These are phyloP conservation scores for Erebia palarica DNA, from an alignment of 2,888 invertebrate species.

Conservation along the genomic window DNA sequence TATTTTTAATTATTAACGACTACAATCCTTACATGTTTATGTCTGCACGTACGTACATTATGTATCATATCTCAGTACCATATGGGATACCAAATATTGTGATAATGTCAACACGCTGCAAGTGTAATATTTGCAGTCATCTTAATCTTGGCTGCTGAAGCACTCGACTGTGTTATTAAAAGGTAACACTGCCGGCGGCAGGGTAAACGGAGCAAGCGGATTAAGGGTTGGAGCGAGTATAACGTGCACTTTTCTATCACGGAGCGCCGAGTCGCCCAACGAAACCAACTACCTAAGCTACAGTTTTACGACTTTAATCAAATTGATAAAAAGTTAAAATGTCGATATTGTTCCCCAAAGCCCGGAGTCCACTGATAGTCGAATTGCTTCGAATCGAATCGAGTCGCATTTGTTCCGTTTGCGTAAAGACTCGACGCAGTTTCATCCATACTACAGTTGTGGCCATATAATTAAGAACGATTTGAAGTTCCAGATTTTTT, in stretches of 20 bases:
- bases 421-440: no score
- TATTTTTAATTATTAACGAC: not conserved
- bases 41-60: no score
- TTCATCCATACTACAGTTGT: no score
- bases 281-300: constrained; percentile 50
- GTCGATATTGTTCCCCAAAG: no score
- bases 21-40: no score
- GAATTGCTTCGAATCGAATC: no score
- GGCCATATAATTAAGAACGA: no score
- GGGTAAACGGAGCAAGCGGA: constrained; percentile 54
- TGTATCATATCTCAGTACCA: not conserved
- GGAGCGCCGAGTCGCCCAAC: constrained; percentile 41
- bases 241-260: constrained; percentile 63
- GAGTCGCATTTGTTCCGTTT: no score
- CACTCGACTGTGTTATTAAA: constrained; percentile 79
- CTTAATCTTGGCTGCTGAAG: constrained; percentile 69
- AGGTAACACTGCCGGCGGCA: constrained; percentile 59
- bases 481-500: no score
- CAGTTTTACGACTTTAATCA: constrained; percentile 79
- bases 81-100: constrained; percentile 24
- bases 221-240: constrained; percentile 60
- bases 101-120: constrained; percentile 44
- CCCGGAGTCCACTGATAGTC: no score
- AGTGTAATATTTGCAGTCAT: constrained; percentile 66
- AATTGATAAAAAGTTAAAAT: constrained; percentile 45